A percentile compares a stretch with the other conserved stretches of the same genome.
phyloP scores from a whole-genome alignment of 2,888 invertebrate species.

The Nomada hirtipes region DNA sequence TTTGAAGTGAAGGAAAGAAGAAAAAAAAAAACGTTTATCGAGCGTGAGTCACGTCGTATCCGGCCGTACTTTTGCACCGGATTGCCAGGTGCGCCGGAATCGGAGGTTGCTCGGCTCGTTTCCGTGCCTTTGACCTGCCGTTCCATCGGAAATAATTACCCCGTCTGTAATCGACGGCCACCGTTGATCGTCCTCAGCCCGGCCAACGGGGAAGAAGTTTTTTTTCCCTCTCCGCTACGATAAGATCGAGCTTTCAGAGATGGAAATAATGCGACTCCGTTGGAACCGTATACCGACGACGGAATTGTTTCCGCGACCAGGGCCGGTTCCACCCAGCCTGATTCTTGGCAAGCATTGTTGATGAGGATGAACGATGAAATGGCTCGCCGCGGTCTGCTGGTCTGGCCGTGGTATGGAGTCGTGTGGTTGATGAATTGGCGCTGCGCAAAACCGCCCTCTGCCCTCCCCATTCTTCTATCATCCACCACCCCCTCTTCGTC shows the following conservation, averaged over 20 bases:
- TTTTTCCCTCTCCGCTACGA: background rate
- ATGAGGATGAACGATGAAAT: conserved; percentile 78
- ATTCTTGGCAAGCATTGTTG: conserved; percentile 77
- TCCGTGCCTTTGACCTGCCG: conserved; percentile 38
- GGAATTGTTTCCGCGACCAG: conserved; percentile 70
- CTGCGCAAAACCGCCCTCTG: conserved; percentile 66
- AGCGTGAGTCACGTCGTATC: conserved; percentile 30
- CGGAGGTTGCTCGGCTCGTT: conserved; percentile 57
- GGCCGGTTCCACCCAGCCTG: conserved; percentile 59
- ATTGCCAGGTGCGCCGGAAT: conserved; percentile 47
- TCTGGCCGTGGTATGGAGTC: conserved; percentile 63
- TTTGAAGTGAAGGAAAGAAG: conserved; percentile 5
- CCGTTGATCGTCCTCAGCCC: conserved; percentile 58
- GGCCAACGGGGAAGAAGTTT: conserved; percentile 21
- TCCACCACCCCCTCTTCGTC: conserved; percentile 8
- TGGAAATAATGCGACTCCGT: conserved; percentile 70
- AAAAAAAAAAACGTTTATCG: conserved; percentile 40
- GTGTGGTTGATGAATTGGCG: conserved; percentile 76
- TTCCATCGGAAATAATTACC: conserved; percentile 68
- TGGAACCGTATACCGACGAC: conserved; percentile 65
- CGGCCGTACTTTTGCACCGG: conserved; percentile 29
- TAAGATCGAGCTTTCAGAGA: conserved; percentile 49
- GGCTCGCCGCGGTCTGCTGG: conserved; percentile 66
- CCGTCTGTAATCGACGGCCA: conserved; percentile 55
- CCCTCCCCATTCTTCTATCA: conserved; percentile 53